Conservation (phyloP, 2,113 vertebrate genomes). For the Ursus arctos region DNA sequence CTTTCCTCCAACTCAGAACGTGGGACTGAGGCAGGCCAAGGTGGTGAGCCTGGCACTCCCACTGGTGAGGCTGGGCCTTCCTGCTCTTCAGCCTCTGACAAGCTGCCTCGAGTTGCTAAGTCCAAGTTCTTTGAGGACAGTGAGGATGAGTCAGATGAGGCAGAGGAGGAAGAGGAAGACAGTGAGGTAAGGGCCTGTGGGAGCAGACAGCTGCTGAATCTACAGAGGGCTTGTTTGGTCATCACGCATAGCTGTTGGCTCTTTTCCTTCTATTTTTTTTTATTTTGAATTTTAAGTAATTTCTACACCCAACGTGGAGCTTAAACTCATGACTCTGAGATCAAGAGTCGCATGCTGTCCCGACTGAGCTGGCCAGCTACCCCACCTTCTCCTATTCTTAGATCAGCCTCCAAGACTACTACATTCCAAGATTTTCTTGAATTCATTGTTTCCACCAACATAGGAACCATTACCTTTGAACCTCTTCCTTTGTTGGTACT, state of each 20-base stretch:
- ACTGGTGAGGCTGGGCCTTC: conserved; percentile 96
- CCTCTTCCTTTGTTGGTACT: conserved; percentile 44
- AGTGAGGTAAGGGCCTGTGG: conserved; percentile 89
- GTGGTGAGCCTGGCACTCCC: conserved; percentile 90
- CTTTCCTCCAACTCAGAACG: conserved; percentile 89
- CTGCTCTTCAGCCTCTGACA: conserved; percentile 94
- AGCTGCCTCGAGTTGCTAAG: conserved; percentile 92
- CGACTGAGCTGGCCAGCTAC: background rate
- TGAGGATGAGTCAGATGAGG: conserved; percentile 97
- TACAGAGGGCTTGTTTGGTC: conserved; percentile 48
- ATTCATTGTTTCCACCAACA: conserved; percentile 19
- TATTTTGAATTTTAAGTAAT: background rate
- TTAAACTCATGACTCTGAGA: background rate
- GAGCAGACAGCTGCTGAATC: conserved; percentile 61
- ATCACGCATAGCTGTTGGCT: conserved; percentile 41
- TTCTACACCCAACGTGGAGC: background rate
- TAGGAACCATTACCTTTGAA: conserved; percentile 39
- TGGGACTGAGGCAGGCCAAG: conserved; percentile 88
- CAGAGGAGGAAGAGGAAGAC: conserved; percentile 92
- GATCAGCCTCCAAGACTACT: background rate
- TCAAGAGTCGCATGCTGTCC: background rate
- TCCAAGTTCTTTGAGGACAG: conserved; percentile 99
- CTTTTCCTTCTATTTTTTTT: background rate
- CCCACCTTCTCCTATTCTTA: conserved; percentile 40
- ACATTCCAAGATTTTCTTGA: conserved; percentile 46